Percentiles rank a stretch among this genome's conserved stretches.
Conservation (phyloP, 64 coral and sea anemone species). For the Pocillopora verrucosa region DNA sequence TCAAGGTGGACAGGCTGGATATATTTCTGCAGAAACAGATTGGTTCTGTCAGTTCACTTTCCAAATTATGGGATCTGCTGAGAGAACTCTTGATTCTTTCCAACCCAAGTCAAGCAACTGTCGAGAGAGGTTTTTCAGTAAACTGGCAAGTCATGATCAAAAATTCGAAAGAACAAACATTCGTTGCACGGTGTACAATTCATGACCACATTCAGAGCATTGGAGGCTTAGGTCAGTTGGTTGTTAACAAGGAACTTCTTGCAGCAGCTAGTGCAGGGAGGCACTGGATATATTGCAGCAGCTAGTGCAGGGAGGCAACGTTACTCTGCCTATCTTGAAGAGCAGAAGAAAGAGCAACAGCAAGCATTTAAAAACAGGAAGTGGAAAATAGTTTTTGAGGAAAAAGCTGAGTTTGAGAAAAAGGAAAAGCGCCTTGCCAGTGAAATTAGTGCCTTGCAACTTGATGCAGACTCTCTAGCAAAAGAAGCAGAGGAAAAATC, state of each 20-base stretch:
- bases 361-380: conserved; percentile 42
- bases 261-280: conserved; percentile 50
- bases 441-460: conserved; percentile 47
- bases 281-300: too few species aligned
- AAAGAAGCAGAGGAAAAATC: conserved; percentile 28
- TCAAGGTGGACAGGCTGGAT: conserved; percentile 57
- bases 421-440: conserved; percentile 41
- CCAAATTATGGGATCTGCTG: conserved; percentile 52
- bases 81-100: conserved; percentile 61
- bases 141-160: conserved; percentile 60
- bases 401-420: conserved; percentile 30
- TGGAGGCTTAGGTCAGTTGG: conserved; percentile 37
- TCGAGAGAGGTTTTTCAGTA: conserved; percentile 75
- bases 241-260: conserved; percentile 55
- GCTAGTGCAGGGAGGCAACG: conserved; percentile 52
- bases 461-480: conserved; percentile 52
- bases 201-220: conserved; percentile 65
- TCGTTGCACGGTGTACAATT: conserved; percentile 57
- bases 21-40: conserved; percentile 68
- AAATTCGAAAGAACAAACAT: conserved; percentile 66
- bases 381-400: conserved; percentile 51
- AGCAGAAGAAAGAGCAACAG: conserved; percentile 46
- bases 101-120: conserved; percentile 47
- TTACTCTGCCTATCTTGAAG: conserved; percentile 54
- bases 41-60: conserved; percentile 39